A percentile compares a stretch with the other conserved stretches of the same genome.
Conservation (phyloP, 2,797 vertebrate genomes). For the Sphenodon punctatus region DNA sequence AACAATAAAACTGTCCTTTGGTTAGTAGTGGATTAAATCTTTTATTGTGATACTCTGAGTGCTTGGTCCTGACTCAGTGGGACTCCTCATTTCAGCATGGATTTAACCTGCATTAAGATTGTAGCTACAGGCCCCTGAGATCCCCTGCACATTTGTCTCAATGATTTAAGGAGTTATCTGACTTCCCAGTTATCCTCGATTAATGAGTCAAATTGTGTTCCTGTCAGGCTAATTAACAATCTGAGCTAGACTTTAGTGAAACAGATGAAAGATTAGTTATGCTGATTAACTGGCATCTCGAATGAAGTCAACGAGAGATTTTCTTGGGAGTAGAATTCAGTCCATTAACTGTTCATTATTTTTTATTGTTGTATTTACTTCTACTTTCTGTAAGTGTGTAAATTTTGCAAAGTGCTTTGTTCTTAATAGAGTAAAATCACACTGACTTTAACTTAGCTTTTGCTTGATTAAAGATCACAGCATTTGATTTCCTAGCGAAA, state of each 20-base stretch:
- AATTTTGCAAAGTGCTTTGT: not conserved
- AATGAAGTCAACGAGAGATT: not conserved
- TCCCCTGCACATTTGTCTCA: not conserved
- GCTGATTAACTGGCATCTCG: not conserved
- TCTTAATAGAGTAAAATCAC: not conserved
- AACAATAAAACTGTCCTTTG: not conserved
- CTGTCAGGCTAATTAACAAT: not conserved
- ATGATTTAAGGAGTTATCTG: not conserved
- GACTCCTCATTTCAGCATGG: not conserved
- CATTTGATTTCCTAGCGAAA: not conserved
- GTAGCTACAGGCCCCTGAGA: too few species aligned
- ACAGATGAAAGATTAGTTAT: not conserved
- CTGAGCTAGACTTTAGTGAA: not conserved
- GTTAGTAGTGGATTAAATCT: not conserved
- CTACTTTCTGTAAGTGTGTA: not conserved
- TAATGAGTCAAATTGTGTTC: not conserved
- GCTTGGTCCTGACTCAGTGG: not conserved
- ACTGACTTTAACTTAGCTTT: not conserved
- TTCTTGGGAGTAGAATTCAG: not conserved
- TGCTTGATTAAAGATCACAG: not conserved
- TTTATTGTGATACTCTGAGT: not conserved
- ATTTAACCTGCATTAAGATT: not conserved
- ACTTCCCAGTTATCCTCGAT: not conserved
- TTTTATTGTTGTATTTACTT: too few species aligned
- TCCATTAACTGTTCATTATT: not conserved